These are phyloP conservation scores for Oreochromis niloticus DNA, from an alignment of 2,113 vertebrate species.

Conservation along the genomic window DNA sequence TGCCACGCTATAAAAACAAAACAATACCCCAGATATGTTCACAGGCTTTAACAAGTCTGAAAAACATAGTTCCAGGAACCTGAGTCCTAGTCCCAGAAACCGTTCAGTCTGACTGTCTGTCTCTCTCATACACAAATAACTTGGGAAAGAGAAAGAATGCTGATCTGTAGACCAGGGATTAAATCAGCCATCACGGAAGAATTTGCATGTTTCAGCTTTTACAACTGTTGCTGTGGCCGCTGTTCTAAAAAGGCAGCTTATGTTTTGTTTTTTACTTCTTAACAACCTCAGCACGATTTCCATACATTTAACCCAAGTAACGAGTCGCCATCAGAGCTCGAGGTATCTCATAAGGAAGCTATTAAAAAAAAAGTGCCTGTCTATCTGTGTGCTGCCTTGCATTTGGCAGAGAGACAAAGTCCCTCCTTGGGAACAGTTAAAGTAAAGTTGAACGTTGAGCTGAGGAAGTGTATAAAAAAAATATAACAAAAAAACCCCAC, in stretches of 20 bases:
- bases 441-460: not conserved
- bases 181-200: conserved; percentile 19
- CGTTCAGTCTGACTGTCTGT: not conserved
- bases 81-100: not conserved
- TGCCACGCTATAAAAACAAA: not conserved
- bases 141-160: conserved; percentile 15
- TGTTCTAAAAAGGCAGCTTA: not conserved
- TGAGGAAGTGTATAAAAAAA: not conserved
- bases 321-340: not conserved
- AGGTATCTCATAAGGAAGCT: not conserved
- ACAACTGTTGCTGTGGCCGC: conserved; percentile 38
- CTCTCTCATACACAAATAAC: not conserved
- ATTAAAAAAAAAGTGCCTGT: not conserved
- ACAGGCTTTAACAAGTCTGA: conserved; percentile 2
- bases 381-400: not conserved
- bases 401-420: not conserved
- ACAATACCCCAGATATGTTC: not conserved
- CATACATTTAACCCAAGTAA: not conserved
- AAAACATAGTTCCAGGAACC: not conserved
- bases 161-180: conserved; percentile 11
- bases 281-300: not conserved
- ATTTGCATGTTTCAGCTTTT: conserved; percentile 48
- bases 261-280: not conserved
- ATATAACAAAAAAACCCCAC: too few relatives aligned
- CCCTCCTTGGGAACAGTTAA: not conserved